Evolutionary conservation across 1,140 invertebrate genomes (phyloP).

Genomic region (Drosophila cardini): DNA sequence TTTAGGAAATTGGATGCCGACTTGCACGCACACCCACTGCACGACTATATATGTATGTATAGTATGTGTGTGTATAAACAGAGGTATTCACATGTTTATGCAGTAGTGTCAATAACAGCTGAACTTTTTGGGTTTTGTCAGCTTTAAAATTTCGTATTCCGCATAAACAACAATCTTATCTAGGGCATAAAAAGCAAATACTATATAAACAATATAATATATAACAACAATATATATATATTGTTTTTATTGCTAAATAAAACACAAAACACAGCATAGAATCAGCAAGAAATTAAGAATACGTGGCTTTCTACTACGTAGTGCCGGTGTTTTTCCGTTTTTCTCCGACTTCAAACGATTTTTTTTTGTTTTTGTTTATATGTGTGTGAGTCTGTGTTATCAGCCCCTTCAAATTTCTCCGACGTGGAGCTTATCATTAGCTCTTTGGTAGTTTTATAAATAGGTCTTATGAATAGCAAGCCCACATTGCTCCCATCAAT

Average conservation of each 20-base stretch:
- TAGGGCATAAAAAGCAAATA: constrained; percentile 30
- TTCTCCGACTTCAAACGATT: not conserved
- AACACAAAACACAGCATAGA: not conserved
- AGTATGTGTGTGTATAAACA: not conserved
- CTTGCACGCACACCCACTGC: constrained; percentile 35
- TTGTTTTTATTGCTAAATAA: constrained; percentile 48
- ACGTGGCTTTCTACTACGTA: not conserved
- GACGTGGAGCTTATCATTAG: constrained; percentile 46
- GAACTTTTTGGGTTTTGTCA: constrained; percentile 40
- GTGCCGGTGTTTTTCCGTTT: not conserved
- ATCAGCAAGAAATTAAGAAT: constrained; percentile 3
- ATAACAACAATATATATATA: constrained; percentile 6
- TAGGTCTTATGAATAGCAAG: constrained; percentile 37
- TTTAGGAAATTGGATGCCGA: constrained; percentile 70
- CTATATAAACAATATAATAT: too few species aligned
- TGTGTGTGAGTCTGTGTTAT: constrained; percentile 35
- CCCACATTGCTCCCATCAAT: constrained; percentile 24
- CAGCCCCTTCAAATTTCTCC: constrained; percentile 32
- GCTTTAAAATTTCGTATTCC: constrained; percentile 16
- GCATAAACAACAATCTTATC: constrained; percentile 57
- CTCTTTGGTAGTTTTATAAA: constrained; percentile 39
- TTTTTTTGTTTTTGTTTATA: not conserved
- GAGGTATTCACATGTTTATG: constrained; percentile 18
- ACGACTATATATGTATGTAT: constrained; percentile 25
- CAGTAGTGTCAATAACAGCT: constrained; percentile 39